Base-by-base conservation (phyloP, 1,140 invertebrate genomes). In the Drosophila nigromelanica region DNA sequence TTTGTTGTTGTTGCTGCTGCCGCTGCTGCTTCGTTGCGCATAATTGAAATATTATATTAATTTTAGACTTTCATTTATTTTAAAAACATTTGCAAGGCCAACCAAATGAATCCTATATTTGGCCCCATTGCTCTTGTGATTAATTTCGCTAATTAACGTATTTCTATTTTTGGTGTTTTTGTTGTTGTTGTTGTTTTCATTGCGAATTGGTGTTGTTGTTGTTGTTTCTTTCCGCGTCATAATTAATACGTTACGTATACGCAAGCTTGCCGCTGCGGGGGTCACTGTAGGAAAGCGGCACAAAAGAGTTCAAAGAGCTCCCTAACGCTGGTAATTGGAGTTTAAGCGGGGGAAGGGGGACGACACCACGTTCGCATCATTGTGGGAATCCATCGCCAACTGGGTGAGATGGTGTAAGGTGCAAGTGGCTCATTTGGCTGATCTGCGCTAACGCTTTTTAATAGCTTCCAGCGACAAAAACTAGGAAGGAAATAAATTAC, bases 241-340 rank as follows among this genome's bases (percentile, higher is more conserved):
- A 89, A 89, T 89, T 89, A 87, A 89, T 83, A 87, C 67, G 85
- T 87, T 87, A 87, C 83, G 83, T 87, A 87, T 89, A 87, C 85
- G 76, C 80, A 76, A 58, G 50, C 66, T 73, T 70, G 75, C 67
- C 82, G 75, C 83, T 73, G 83, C 83, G 72, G 83, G 72, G 72
- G 79, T 21, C 58, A 75, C 78, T 51, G 55, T 56, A 37, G 75
- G 82, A 59, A 27, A 67, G 67, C 66, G 73, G 74, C 60, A 5
- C 62, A 69, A 83, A 78, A 81, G 59, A 64, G 82, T 89, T 89
- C 82, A 87, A 87, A 87, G 78, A 76, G 82, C 78, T 86, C 64
- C 66, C 56, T 30, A 82, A 59, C 56, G 5, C 56, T 35, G 60
- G 64, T 87, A 89, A 89, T 87, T 82, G 76, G 76, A 71, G 64